Evolutionary conservation across 2,888 invertebrate species (phyloP).

Genomic region (Caradrina kadenii): DNA sequence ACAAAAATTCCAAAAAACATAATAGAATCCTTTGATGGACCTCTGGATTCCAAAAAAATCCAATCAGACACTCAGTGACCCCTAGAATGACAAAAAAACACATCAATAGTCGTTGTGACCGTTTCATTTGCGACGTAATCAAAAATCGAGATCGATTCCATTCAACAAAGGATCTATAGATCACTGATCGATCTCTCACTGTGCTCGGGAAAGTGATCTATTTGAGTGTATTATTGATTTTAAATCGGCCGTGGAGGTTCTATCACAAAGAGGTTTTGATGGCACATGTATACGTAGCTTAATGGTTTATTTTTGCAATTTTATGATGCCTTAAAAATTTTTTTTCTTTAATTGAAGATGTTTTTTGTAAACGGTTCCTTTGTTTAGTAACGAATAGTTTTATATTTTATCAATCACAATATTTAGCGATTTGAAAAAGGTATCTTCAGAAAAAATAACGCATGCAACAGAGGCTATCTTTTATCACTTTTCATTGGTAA

Average conservation of each 20-base stretch:
- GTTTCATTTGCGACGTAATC: conserved; percentile 82
- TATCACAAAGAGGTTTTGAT: conserved; percentile 72
- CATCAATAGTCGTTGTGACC: conserved; percentile 68
- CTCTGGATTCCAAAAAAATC: conserved; percentile 57
- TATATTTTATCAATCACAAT: no score
- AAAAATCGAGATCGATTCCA: conserved; percentile 84
- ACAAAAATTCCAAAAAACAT: conserved; percentile 35
- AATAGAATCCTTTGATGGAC: conserved; percentile 55
- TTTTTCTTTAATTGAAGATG: not conserved
- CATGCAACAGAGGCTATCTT: no score
- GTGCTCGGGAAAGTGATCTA: conserved; percentile 85
- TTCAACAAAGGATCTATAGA: conserved; percentile 85
- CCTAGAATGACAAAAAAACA: conserved; percentile 67
- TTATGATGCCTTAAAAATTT: conserved; percentile 7
- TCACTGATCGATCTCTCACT: conserved; percentile 87
- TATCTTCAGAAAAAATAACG: no score
- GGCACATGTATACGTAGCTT: conserved; percentile 56
- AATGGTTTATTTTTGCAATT: conserved; percentile 34
- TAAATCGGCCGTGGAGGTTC: conserved; percentile 83
- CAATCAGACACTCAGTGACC: conserved; percentile 63
- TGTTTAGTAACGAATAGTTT: no score
- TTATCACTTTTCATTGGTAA: no score
- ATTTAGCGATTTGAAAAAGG: no score
- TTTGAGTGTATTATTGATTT: conserved; percentile 87
- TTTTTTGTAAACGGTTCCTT: no score